Percentiles rank a stretch among this genome's conserved stretches.
Conservation (phyloP, 92 coral and sea anemone species). For the Parazoanthus atlanticus region DNA sequence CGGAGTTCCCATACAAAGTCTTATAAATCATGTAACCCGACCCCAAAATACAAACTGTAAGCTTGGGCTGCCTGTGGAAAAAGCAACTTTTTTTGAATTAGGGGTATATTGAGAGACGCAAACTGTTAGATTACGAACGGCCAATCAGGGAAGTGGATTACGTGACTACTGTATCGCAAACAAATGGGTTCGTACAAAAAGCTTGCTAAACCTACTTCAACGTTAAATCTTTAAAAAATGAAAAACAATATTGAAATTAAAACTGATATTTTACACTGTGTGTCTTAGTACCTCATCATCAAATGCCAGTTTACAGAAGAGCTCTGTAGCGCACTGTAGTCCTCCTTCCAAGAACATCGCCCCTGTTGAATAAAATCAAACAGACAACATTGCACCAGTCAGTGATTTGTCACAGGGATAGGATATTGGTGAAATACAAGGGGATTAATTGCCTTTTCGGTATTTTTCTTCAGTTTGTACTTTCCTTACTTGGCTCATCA, state of each 20-base stretch:
- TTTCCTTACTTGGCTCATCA: not conserved
- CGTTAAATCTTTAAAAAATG: not conserved
- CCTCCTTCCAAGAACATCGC: constrained; percentile 90
- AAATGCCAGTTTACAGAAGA: constrained; percentile 81
- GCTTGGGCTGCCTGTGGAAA: too few relatives aligned
- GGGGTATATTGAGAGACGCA: too few relatives aligned
- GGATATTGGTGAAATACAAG: not conserved
- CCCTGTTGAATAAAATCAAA: constrained; percentile 48
- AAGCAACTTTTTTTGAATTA: too few relatives aligned
- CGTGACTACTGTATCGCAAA: not conserved
- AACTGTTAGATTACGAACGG: not conserved
- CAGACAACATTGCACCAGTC: not conserved
- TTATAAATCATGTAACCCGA: too few relatives aligned
- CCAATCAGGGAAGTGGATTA: not conserved
- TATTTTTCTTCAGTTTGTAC: not conserved
- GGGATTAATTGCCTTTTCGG: not conserved
- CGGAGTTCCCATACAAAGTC: too few relatives aligned
- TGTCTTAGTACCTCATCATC: constrained; percentile 67
- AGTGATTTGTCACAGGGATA: not conserved
- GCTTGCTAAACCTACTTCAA: not conserved
- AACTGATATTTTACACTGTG: not conserved
- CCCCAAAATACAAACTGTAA: too few relatives aligned
- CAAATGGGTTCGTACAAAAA: too few relatives aligned
- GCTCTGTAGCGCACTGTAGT: constrained; percentile 61
- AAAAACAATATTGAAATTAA: not conserved